Evolutionary conservation across 2,797 vertebrate genomes (phyloP).

Genomic region (Enteromius fasciolatus): DNA sequence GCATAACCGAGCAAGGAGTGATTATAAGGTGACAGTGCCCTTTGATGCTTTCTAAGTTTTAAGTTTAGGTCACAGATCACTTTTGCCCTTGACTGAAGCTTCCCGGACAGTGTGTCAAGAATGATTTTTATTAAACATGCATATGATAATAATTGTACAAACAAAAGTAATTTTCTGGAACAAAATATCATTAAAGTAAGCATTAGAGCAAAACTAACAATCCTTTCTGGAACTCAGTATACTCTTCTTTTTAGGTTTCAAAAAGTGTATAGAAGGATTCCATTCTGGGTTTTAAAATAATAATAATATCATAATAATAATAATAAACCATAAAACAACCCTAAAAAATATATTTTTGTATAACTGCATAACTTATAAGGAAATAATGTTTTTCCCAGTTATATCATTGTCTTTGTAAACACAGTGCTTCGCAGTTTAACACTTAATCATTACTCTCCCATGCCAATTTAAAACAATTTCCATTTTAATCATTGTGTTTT

Average conservation of each 20-base stretch:
- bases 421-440: not conserved
- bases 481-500: slow-evolving; percentile 2
- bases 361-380: not conserved
- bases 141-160: not conserved
- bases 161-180: not conserved
- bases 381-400: not conserved
- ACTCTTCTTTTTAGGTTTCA: not conserved
- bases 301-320: no score
- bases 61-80: not conserved
- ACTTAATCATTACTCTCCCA: not conserved
- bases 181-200: not conserved
- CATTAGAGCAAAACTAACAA: not conserved
- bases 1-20: not conserved
- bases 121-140: not conserved
- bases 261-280: not conserved
- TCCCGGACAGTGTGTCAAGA: not conserved
- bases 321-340: no score
- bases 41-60: slow-evolving; percentile 2
- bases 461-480: not conserved
- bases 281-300: not conserved
- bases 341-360: no score
- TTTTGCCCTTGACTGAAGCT: slow-evolving; percentile 14
- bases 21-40: slow-evolving; percentile 4
- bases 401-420: not conserved
- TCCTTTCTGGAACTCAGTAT: not conserved